Base-by-base conservation (phyloP, 2,113 vertebrate genomes). In the Mirza zaza region DNA sequence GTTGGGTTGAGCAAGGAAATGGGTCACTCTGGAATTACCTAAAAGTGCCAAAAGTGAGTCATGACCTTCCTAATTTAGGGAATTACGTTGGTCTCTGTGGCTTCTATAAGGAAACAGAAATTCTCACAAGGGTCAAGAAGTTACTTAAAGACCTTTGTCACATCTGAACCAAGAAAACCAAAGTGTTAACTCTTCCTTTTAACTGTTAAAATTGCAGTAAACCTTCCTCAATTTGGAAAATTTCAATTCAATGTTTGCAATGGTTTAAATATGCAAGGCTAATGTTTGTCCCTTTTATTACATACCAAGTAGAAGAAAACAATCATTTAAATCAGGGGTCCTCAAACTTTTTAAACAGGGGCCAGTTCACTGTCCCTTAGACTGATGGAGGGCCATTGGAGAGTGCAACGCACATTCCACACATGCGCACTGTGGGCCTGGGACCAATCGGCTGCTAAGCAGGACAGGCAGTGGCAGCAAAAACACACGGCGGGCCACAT, bases 101-200 rank as follows among this genome's bases (percentile, higher is more conserved):
- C 32, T 79, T 25, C 77, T 95, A 5, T 25, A 21, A 90, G 59
- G 0, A 1, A 34, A 52, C 1, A 77, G 3, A 39, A 94, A 57
- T 87, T 29, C 5, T 90, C 61, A 42, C 8, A 3, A 1, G 29
- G 25, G 52, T 76, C 27, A 79, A 96, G 70, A 95, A 67, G 4
- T 23, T 48, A 79, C 75, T 20, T 14, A 73, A 85, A 93, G 10
- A 29, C 1, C 48, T 12, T 4, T 61, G 34, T 93, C 68, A 25
- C 6, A 94, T 12, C 5, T 87, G 12, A 94, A 55, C 6, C 63
- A 61, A 12, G 20, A 95, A 87, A 89, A 87, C 3, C 20, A 55
- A 34, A 85, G 52, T 92, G 34, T 87, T 88, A n/a, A 18, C 23
- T 92, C 48, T 96, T 97, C 14, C 34, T 96, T 70, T 63, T 25